These are phyloP conservation scores for Hypomecis atomaria DNA, from an alignment of 2,888 invertebrate genomes.

Conservation along the genomic window DNA sequence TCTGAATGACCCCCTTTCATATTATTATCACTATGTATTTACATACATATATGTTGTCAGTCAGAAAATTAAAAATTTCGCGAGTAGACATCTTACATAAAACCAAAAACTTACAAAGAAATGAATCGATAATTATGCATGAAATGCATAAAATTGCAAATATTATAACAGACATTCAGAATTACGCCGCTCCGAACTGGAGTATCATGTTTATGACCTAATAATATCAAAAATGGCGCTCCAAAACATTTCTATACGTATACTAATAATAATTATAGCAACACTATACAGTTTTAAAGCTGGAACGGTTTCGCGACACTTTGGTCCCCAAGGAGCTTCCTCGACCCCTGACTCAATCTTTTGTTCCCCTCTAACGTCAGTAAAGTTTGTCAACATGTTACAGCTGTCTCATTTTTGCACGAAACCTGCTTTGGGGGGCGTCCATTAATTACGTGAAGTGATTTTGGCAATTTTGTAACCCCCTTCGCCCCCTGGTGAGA, in stretches of 20 bases:
- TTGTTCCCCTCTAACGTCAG: slow-evolving; percentile 73
- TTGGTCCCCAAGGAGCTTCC: slow-evolving; percentile 54
- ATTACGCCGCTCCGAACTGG: background rate
- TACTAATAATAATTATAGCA: background rate
- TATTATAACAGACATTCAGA: background rate
- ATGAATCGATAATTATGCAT: no score
- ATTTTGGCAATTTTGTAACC: no score
- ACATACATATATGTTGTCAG: no score
- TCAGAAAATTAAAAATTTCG: no score
- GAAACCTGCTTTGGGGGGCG: slow-evolving; percentile 59
- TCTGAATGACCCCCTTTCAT: no score
- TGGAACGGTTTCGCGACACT: slow-evolving; percentile 38
- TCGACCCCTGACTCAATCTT: slow-evolving; percentile 56
- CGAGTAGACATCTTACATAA: no score
- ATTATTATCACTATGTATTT: no score
- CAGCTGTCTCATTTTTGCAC: slow-evolving; percentile 58
- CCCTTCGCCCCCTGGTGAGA: no score
- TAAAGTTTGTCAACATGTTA: slow-evolving; percentile 44
- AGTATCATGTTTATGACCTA: background rate
- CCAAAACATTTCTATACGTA: background rate
- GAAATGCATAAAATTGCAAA: no score
- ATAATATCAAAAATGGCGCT: background rate
- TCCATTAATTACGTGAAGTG: no score
- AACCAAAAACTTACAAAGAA: no score
- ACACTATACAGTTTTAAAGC: slow-evolving; percentile 4